Evolutionary conservation across 2,113 vertebrate species (phyloP).

Genomic region (Cathartes aura): DNA sequence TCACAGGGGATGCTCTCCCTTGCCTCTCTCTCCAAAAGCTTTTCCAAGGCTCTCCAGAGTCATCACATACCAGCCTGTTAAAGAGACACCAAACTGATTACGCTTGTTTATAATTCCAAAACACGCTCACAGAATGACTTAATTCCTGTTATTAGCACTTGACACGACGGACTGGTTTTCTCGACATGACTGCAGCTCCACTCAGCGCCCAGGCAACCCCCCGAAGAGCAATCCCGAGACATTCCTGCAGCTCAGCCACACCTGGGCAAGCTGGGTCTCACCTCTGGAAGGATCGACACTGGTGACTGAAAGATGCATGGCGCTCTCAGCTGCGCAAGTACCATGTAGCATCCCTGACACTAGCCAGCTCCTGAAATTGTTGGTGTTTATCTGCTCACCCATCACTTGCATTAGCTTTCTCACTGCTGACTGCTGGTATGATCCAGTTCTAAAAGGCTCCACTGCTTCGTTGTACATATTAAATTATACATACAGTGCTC

Average conservation of each 20-base stretch:
- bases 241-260: background rate
- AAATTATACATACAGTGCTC: background rate
- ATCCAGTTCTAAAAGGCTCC: background rate
- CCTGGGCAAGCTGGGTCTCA: background rate
- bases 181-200: background rate
- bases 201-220: background rate
- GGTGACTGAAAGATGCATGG: fast-evolving
- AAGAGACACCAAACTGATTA: background rate
- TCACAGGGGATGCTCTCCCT: background rate
- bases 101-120: background rate
- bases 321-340: fast-evolving
- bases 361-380: background rate
- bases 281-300: background rate
- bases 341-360: fast-evolving
- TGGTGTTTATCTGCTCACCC: background rate
- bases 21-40: background rate
- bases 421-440: background rate
- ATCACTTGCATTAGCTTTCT: background rate
- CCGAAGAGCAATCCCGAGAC: background rate
- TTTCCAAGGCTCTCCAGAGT: background rate
- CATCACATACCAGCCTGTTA: background rate
- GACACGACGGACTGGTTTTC: background rate
- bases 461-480: background rate
- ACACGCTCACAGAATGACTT: background rate
- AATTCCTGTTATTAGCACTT: background rate